These are phyloP conservation scores for Acrobasis consociella DNA, from an alignment of 2,888 invertebrate genomes.

Conservation along the genomic window DNA sequence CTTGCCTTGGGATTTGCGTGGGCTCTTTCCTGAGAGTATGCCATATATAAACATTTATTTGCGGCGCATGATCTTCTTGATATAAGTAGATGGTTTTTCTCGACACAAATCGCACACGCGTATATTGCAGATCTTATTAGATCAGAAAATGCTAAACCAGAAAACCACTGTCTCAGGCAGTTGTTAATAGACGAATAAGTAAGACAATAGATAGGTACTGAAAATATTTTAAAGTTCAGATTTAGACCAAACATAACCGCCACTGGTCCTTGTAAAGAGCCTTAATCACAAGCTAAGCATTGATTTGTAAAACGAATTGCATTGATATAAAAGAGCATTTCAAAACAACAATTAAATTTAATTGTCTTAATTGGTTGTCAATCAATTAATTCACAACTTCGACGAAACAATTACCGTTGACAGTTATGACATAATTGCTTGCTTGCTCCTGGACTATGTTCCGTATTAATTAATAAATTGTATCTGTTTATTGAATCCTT, in stretches of 20 bases:
- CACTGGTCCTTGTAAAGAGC: not conserved
- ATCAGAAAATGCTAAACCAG: too few relatives aligned
- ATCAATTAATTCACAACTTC: conserved; percentile 12
- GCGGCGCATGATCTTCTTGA: too few relatives aligned
- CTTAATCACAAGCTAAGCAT: not conserved
- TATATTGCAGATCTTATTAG: too few relatives aligned
- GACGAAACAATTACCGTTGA: conserved; percentile 7
- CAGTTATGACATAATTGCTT: conserved; percentile 16
- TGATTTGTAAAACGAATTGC: conserved; percentile 4
- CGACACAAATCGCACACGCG: too few relatives aligned
- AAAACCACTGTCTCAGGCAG: too few relatives aligned
- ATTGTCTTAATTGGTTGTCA: conserved; percentile 13
- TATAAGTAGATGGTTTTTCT: too few relatives aligned
- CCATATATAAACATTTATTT: too few relatives aligned
- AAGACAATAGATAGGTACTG: too few relatives aligned
- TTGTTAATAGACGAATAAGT: too few relatives aligned
- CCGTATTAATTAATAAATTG: conserved; percentile 1
- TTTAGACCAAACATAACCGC: not conserved
- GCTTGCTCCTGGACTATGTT: conserved; percentile 8
- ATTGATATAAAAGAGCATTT: conserved; percentile 6
- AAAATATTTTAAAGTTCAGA: too few relatives aligned
- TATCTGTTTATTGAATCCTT: not conserved
- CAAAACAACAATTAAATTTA: conserved; percentile 7
- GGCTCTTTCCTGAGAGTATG: too few relatives aligned
- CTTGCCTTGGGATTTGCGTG: too few relatives aligned